phyloP scores from a whole-genome alignment of 2,113 vertebrate species.

The Nothocercus julius region DNA sequence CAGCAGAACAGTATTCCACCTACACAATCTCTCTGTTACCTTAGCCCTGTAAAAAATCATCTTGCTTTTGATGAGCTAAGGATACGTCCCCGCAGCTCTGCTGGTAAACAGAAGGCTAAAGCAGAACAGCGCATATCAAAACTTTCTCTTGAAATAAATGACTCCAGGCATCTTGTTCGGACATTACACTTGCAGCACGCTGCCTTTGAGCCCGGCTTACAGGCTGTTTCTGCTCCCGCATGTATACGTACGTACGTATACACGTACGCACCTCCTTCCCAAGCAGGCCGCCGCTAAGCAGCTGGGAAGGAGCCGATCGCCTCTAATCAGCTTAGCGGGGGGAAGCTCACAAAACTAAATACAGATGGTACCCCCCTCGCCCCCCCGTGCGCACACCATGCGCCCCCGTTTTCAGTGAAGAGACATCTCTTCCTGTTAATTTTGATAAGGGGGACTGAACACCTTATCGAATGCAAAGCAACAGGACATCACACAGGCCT shows the following conservation, averaged over 20 bases:
- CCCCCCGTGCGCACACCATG: background rate
- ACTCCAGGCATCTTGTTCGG: background rate
- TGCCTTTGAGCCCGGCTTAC: background rate
- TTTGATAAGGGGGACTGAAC: rapidly evolving
- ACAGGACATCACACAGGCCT: rapidly evolving
- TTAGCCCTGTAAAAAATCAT: background rate
- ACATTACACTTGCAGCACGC: background rate
- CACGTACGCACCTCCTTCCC: background rate
- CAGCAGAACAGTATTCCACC: background rate
- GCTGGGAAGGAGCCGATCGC: constrained; percentile 32
- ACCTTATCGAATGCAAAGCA: background rate
- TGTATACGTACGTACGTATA: background rate
- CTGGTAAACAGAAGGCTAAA: background rate
- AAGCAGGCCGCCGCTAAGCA: background rate
- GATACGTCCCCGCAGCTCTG: background rate
- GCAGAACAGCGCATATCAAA: background rate
- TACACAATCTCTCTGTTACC: background rate
- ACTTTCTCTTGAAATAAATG: background rate
- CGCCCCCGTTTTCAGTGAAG: rapidly evolving
- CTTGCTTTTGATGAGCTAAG: background rate
- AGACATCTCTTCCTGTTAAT: background rate
- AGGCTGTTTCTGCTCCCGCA: background rate
- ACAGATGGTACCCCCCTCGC: background rate
- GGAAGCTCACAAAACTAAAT: constrained; percentile 21
- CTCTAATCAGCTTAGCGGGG: constrained; percentile 21